phyloP scores from a whole-genome alignment of 2,113 vertebrate genomes.

The Mionectes macconnelli region DNA sequence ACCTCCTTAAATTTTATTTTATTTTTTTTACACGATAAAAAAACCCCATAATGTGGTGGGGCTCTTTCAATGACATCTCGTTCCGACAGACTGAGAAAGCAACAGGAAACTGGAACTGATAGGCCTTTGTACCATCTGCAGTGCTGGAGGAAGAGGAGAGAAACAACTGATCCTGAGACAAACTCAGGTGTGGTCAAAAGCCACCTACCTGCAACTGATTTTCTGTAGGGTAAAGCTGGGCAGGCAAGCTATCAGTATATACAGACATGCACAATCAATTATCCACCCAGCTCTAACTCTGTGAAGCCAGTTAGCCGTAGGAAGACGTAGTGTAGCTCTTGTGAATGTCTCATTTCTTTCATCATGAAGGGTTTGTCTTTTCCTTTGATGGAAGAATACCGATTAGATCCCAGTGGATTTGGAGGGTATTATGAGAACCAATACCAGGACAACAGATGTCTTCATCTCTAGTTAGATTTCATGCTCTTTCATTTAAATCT shows the following conservation, averaged over 20 bases:
- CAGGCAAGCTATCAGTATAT: neutral
- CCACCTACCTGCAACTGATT: neutral
- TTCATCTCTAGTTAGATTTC: neutral
- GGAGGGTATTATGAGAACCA: neutral
- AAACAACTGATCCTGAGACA: neutral
- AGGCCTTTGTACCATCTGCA: neutral
- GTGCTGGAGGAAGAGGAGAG: neutral
- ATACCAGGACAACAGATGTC: neutral
- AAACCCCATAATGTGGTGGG: neutral
- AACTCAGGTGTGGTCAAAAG: neutral
- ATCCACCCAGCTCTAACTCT: neutral
- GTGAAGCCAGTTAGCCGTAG: neutral
- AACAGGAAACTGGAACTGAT: neutral
- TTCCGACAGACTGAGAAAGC: neutral
- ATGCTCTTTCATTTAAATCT: neutral
- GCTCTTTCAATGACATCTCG: neutral
- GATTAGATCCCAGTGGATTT: neutral
- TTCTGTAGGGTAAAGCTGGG: neutral
- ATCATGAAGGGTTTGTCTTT: neutral
- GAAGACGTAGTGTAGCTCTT: accelerated
- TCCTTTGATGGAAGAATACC: neutral
- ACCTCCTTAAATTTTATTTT: neutral
- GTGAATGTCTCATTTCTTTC: neutral
- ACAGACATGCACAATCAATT: neutral
- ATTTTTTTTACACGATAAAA: neutral